phyloP scores from a whole-genome alignment of 2,888 invertebrate species.

The Melanargia galathea region DNA sequence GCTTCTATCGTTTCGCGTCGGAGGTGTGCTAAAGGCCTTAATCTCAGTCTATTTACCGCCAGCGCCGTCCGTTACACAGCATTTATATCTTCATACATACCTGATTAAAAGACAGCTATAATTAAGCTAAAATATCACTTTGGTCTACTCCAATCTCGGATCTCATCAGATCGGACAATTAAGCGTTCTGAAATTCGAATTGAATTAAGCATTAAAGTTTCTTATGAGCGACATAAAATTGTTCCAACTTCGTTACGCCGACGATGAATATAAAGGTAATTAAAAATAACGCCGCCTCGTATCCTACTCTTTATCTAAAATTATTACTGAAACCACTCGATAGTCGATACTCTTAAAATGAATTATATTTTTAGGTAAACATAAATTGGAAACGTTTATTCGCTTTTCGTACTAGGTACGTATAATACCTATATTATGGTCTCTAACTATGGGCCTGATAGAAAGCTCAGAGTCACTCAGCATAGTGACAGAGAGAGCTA shows the following conservation, averaged over 20 bases:
- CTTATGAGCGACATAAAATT: conserved; percentile 61
- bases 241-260: conserved; percentile 58
- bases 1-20: too few species aligned
- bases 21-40: too few species aligned
- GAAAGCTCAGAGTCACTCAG: too few species aligned
- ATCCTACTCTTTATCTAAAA: conserved; percentile 15
- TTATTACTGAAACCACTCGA: conserved; percentile 9
- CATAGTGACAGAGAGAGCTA: too few species aligned
- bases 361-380: neutral
- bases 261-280: conserved; percentile 61
- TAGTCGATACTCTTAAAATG: neutral
- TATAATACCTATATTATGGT: too few species aligned
- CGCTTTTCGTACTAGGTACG: neutral
- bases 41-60: conserved; percentile 49
- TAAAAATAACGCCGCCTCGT: conserved; percentile 53
- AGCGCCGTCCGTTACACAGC: conserved; percentile 43
- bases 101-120: conserved; percentile 51
- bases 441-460: too few species aligned
- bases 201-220: conserved; percentile 62
- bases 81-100: conserved; percentile 51
- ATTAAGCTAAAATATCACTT: conserved; percentile 62
- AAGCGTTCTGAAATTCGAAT: conserved; percentile 61
- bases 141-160: conserved; percentile 55
- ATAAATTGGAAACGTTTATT: neutral
- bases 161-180: conserved; percentile 56